Evolutionary conservation across 2,888 invertebrate genomes (phyloP).

Genomic region (Onthophagus sagittarius): DNA sequence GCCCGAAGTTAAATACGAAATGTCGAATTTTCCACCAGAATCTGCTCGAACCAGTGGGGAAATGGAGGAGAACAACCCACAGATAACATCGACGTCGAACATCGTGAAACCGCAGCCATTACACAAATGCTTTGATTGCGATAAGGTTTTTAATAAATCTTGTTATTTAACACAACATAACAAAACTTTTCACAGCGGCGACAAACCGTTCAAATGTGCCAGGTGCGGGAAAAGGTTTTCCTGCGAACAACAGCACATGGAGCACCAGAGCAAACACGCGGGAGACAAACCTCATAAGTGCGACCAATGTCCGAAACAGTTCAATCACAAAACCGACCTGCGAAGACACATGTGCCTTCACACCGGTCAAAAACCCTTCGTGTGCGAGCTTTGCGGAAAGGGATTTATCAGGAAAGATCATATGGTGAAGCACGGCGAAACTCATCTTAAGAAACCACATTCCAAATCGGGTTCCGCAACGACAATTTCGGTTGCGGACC

Average conservation of each 20-base stretch:
- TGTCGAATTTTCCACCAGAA: conserved; percentile 39
- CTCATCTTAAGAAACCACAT: conserved; percentile 63
- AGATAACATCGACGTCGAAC: conserved; percentile 40
- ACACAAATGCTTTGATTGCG: conserved; percentile 76
- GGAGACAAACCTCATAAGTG: conserved; percentile 86
- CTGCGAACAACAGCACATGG: conserved; percentile 64
- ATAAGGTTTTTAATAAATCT: conserved; percentile 78
- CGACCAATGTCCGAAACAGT: conserved; percentile 78
- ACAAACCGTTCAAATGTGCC: conserved; percentile 79
- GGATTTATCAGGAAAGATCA: conserved; percentile 89
- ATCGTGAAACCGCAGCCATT: conserved; percentile 32
- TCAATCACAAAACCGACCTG: conserved; percentile 87
- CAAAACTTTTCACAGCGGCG: conserved; percentile 83
- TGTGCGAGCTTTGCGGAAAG: conserved; percentile 77
- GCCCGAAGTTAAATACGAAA: conserved; percentile 35
- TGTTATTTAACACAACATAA: conserved; percentile 90
- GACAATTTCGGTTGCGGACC: background rate
- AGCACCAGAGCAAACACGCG: conserved; percentile 73
- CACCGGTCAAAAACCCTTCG: conserved; percentile 79
- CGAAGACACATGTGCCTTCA: conserved; percentile 83
- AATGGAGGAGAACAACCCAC: conserved; percentile 40
- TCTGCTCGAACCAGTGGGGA: conserved; percentile 43
- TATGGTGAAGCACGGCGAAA: conserved; percentile 82
- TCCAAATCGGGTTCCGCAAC: conserved; percentile 28
- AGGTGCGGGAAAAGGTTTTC: conserved; percentile 83